A percentile compares a stretch with the other conserved stretches of the same genome.
phyloP scores from a whole-genome alignment of 1,140 invertebrate genomes.

The Cydia fagiglandana region DNA sequence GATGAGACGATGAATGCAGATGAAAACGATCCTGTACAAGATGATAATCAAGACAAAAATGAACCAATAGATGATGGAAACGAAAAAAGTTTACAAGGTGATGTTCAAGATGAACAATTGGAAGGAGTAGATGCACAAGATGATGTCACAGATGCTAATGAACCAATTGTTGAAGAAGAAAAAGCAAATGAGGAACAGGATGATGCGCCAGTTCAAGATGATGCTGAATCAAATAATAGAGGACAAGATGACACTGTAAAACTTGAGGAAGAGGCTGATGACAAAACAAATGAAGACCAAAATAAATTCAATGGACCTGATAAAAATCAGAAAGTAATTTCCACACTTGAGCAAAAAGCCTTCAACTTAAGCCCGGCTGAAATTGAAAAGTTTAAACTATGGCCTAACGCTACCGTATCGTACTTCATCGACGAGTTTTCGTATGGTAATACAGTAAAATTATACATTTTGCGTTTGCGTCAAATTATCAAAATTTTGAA shows the following conservation, averaged over 20 bases:
- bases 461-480: no score
- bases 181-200: background rate
- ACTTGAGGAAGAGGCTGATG: background rate
- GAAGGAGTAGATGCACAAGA: background rate
- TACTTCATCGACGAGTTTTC: constrained; percentile 63
- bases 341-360: background rate
- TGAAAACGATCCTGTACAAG: background rate
- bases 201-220: constrained; percentile 31
- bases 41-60: background rate
- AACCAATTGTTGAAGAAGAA: background rate
- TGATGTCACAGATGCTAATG: background rate
- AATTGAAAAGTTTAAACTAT: constrained; percentile 55
- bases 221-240: background rate
- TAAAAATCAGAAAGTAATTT: no score
- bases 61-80: background rate
- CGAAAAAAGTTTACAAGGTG: background rate
- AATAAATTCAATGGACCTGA: no score
- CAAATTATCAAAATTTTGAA: no score
- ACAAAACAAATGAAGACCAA: no score
- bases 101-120: background rate
- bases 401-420: constrained; percentile 55
- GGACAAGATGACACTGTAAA: background rate
- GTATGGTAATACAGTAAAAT: no score
- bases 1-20: background rate
- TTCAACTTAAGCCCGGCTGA: constrained; percentile 53